Evolutionary conservation across 2,113 vertebrate genomes (phyloP).

Genomic region (Microtus ochrogaster): DNA sequence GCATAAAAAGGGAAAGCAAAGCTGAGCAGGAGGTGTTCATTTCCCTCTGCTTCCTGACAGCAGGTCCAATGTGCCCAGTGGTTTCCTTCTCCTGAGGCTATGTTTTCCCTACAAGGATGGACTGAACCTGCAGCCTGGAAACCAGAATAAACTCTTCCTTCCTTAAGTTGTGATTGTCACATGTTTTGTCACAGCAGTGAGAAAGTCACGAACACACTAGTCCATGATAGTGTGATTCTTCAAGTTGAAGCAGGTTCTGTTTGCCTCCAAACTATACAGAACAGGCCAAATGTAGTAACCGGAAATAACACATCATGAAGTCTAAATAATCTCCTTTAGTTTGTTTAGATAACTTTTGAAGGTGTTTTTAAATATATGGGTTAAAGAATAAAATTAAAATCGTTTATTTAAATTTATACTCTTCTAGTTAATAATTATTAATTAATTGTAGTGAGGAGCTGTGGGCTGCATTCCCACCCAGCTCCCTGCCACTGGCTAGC

Average conservation of each 20-base stretch:
- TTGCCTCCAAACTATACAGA: neutral
- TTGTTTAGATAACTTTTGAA: neutral
- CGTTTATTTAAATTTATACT: neutral
- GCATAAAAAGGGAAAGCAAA: too few species aligned
- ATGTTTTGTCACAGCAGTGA: neutral
- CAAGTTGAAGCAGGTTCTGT: neutral
- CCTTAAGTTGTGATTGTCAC: neutral
- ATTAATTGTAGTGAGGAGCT: too few species aligned
- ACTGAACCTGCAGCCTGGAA: neutral
- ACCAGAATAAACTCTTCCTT: too few species aligned
- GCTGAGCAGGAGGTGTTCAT: neutral
- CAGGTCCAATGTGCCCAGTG: neutral
- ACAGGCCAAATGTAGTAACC: neutral
- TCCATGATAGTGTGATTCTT: neutral
- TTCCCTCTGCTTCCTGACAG: neutral
- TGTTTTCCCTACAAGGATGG: neutral
- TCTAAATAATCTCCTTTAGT: neutral
- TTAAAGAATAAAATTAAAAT: neutral
- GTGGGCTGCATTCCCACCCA: too few species aligned
- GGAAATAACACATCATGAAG: rapidly evolving
- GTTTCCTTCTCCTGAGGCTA: neutral
- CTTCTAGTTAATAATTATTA: neutral
- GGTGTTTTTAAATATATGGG: neutral
- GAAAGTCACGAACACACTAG: neutral
- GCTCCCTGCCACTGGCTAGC: too few species aligned